Evolutionary conservation across 2,113 vertebrate genomes (phyloP).

Genomic region (Microcebus murinus): DNA sequence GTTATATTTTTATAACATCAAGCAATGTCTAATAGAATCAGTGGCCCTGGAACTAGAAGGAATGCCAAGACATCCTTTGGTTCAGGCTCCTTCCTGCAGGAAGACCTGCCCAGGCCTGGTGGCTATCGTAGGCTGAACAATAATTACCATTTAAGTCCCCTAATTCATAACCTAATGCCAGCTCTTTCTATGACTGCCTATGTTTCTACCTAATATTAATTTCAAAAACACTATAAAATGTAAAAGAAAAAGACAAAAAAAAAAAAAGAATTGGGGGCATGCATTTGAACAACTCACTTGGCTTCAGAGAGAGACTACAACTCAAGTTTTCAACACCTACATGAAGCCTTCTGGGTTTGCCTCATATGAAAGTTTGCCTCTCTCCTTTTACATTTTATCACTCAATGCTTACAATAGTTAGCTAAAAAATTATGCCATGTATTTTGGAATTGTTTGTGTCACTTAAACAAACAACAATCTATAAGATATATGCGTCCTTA

Average conservation of each 20-base stretch:
- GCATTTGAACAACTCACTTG: background rate
- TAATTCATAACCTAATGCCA: background rate
- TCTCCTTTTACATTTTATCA: background rate
- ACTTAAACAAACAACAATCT: conserved; percentile 15
- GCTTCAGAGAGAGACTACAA: background rate
- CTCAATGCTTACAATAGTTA: background rate
- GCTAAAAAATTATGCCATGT: background rate
- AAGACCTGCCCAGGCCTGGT: background rate
- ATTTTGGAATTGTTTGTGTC: background rate
- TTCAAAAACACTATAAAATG: background rate
- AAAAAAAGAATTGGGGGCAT: background rate
- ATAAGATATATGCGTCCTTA: background rate
- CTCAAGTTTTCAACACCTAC: background rate
- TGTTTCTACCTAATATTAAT: background rate
- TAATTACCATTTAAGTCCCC: no score
- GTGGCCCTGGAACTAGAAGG: background rate
- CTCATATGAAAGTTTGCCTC: background rate
- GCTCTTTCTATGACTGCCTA: background rate
- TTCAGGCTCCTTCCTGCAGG: background rate
- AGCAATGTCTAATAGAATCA: background rate
- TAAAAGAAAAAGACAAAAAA: background rate
- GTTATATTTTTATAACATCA: background rate
- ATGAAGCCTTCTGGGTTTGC: background rate
- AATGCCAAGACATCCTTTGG: background rate
- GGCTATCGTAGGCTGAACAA: background rate